Evolutionary conservation across 2,113 vertebrate genomes (phyloP).

Genomic region (Archilochus colubris): DNA sequence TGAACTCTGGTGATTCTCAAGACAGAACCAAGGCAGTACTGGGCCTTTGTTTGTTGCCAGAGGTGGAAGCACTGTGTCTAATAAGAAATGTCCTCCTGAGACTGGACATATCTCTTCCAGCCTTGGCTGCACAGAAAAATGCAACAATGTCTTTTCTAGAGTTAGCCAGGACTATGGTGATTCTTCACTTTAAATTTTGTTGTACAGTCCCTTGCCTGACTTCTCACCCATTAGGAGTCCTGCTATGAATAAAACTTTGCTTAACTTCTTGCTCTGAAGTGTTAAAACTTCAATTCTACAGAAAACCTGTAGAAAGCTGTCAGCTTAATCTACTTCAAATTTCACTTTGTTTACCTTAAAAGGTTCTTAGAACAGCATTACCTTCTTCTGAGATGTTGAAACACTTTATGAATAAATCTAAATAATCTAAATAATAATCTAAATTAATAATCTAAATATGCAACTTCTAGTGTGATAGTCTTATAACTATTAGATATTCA

Average conservation of each 20-base stretch:
- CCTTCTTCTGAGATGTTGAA: neutral
- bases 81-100: neutral
- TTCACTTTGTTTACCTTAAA: neutral
- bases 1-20: neutral
- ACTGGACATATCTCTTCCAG: neutral
- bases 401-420: neutral
- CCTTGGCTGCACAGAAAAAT: neutral
- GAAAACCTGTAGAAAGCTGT: neutral
- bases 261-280: neutral
- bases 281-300: neutral
- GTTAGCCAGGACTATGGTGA: neutral
- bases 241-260: neutral
- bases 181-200: neutral
- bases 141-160: neutral
- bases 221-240: neutral
- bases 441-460: neutral
- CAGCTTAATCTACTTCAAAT: neutral
- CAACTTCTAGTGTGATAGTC: neutral
- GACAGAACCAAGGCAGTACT: neutral
- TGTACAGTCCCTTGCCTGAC: neutral
- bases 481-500: neutral
- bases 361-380: neutral
- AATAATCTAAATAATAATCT: neutral
- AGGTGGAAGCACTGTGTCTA: neutral
- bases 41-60: neutral